phyloP scores from a whole-genome alignment of 1,140 invertebrate species.

The Polypedilum vanderplanki region DNA sequence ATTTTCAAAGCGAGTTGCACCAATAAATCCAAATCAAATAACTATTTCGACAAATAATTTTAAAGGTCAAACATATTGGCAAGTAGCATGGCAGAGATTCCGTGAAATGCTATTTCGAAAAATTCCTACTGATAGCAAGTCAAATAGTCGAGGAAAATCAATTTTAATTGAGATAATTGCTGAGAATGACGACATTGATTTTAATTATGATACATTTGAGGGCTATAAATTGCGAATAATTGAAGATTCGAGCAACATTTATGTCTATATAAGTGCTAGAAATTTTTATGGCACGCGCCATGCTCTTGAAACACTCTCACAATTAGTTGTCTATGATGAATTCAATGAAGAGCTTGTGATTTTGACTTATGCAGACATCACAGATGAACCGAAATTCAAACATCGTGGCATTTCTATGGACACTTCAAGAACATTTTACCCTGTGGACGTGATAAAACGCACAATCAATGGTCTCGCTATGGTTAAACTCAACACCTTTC shows the following conservation, averaged over 20 bases:
- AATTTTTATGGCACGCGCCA: conserved; percentile 64
- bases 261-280: conserved; percentile 50
- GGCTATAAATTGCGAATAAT: conserved; percentile 52
- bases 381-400: conserved; percentile 58
- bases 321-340: conserved; percentile 61
- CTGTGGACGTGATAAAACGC: conserved; percentile 54
- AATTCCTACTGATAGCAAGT: too few relatives aligned
- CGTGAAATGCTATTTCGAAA: too few relatives aligned
- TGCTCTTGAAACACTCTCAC: conserved; percentile 62
- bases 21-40: too few relatives aligned
- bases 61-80: too few relatives aligned
- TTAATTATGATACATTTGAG: conserved; percentile 55
- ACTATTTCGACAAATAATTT: too few relatives aligned
- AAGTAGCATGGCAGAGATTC: too few relatives aligned
- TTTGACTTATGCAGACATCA: conserved; percentile 49
- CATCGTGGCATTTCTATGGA: conserved; percentile 66
- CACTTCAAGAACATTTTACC: conserved; percentile 62
- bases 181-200: too few relatives aligned
- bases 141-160: too few relatives aligned
- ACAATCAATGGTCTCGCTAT: conserved; percentile 67
- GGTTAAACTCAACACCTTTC: conserved; percentile 70
- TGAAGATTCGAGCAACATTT: conserved; percentile 46
- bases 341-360: conserved; percentile 51
- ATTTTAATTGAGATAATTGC: too few relatives aligned
- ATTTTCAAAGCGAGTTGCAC: too few relatives aligned